Conservation (phyloP, 2,888 invertebrate genomes). For the Homarus gammarus region DNA sequence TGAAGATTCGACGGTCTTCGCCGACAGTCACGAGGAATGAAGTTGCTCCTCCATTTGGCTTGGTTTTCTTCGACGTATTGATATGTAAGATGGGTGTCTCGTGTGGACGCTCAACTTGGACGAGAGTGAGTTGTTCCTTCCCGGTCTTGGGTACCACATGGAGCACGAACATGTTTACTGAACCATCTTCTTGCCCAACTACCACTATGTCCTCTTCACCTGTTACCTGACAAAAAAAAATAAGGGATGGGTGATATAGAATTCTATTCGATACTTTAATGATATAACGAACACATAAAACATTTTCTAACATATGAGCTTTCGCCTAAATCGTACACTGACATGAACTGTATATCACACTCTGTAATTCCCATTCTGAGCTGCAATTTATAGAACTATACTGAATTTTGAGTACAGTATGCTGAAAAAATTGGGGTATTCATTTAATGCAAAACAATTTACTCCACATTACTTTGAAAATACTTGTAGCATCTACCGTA, state of each 20-base stretch:
- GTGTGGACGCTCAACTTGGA: conserved; percentile 67
- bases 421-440: no score
- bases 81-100: conserved; percentile 47
- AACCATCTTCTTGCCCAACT: conserved; percentile 61
- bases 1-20: conserved; percentile 55
- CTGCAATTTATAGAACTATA: no score
- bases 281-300: neutral
- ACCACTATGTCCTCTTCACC: conserved; percentile 60
- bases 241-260: no score
- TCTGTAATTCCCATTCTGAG: neutral
- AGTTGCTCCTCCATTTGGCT: neutral
- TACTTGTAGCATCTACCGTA: no score
- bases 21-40: conserved; percentile 61
- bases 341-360: neutral
- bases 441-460: no score
- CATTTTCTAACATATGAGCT: neutral
- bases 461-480: no score
- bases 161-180: conserved; percentile 44
- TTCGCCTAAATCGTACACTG: neutral
- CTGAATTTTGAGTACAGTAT: no score
- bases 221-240: conserved; percentile 23
- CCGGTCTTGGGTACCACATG: conserved; percentile 32
- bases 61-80: conserved; percentile 28
- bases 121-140: conserved; percentile 45
- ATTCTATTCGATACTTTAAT: neutral